Evolutionary conservation across 2,113 vertebrate genomes (phyloP), one percentile per base, ranked within the genome.

Genomic region (Cryptomyrus ogoouensis): DNA sequence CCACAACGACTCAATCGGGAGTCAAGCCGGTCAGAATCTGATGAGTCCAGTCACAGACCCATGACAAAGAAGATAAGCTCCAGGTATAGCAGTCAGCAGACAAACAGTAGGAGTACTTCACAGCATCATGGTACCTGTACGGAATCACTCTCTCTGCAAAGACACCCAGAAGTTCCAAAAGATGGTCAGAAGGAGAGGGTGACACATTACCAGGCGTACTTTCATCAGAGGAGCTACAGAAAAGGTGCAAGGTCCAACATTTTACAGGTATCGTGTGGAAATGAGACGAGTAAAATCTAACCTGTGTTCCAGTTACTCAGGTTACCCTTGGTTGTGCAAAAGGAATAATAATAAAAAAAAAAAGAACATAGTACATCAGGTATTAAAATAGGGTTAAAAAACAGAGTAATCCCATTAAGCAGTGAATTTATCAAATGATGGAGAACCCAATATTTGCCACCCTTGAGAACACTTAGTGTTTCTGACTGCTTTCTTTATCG

Each of bases 281-380:
- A 89, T 42, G 5, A 35, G 35, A 24, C 46, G 1, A 49, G 88
- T 27, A 46, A 50, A 77, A n/a, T 49, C 46, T 47, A 21, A 66
- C 19, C 42, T 83, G 47, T 50, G n/a, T 84, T 89, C 89, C 89
- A 89, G 89, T 89, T 89, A 83, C 70, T 80, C 88, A 83, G 88
- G 88, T 89, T 42, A 53, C 49, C 46, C 1, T 56, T 35, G 21
- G 88, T 21, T 83, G 88, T 83, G 88, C 88, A 83, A 80, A 8
- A 89, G 35, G 10, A 39, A 83, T 35, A 52, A 83, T 24, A 44
- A 89, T 39, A 21, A 7, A 53, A 50, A 44, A 89, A 80, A 35
- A 9, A 50, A 8, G 0, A 21, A 8, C 46, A 52, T 53, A 31
- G 85, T 39, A 47, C 50, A 53, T 53, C 31, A 87, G 10, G 27